phyloP scores from a whole-genome alignment of 2,888 invertebrate species.

The Cynaeus angustus region DNA sequence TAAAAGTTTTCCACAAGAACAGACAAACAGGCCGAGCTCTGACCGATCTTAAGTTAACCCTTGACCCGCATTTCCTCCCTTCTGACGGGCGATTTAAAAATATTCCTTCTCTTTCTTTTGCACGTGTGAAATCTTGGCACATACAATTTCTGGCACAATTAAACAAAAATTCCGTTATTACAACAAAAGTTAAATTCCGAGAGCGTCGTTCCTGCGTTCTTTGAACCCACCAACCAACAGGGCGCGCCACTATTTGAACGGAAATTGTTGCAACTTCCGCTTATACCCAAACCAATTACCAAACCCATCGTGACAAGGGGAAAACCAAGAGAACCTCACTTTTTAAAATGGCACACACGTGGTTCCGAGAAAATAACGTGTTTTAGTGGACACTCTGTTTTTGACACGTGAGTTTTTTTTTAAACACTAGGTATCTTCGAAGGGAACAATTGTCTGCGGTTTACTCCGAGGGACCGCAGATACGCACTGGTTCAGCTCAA shows the following conservation, averaged over 20 bases:
- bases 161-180: slow-evolving; percentile 6
- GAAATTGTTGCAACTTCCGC: slow-evolving; percentile 51
- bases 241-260: slow-evolving; percentile 50
- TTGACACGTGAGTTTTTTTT: slow-evolving; percentile 9
- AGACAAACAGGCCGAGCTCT: neutral
- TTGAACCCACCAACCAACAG: slow-evolving; percentile 37
- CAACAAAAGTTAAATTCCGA: slow-evolving; percentile 24
- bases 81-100: neutral
- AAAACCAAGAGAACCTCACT: slow-evolving; percentile 29
- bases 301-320: neutral
- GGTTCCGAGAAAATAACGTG: neutral
- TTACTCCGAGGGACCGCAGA: slow-evolving; percentile 51
- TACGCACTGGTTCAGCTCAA: slow-evolving; percentile 55
- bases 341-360: slow-evolving; percentile 1
- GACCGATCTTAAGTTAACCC: neutral
- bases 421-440: slow-evolving; percentile 2
- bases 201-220: slow-evolving; percentile 15
- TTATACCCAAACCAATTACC: slow-evolving; percentile 4
- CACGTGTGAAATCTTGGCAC: neutral
- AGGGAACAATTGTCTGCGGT: slow-evolving; percentile 11
- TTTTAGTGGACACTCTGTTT: neutral
- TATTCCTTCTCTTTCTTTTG: neutral
- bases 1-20: too few species aligned
- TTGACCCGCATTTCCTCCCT: neutral
- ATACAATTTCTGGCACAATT: slow-evolving; percentile 15